phyloP scores from a whole-genome alignment of 2,888 invertebrate genomes.

The Choreutis nemorana region DNA sequence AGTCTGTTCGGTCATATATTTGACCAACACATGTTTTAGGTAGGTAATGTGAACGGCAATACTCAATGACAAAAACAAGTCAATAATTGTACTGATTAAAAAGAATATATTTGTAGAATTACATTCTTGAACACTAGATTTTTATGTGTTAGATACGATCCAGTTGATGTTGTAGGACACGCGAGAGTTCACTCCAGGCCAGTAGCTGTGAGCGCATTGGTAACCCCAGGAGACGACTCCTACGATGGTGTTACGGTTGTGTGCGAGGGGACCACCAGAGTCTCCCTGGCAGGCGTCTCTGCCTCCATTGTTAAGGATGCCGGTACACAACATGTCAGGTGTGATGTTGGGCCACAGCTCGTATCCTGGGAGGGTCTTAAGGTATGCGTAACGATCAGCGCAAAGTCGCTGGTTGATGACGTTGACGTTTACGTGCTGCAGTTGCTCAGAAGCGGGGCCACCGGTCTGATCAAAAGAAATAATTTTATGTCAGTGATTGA shows the following conservation, averaged over 20 bases:
- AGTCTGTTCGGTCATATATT: no score
- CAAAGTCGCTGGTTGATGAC: constrained; percentile 24
- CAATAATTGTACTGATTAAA: no score
- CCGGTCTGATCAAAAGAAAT: constrained; percentile 12
- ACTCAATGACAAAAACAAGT: no score
- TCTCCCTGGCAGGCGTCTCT: constrained; percentile 54
- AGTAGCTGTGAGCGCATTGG: constrained; percentile 42
- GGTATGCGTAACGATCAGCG: constrained; percentile 20
- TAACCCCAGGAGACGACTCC: constrained; percentile 58
- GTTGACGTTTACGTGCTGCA: constrained; percentile 24
- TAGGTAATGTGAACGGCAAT: no score
- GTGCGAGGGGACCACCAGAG: constrained; percentile 57
- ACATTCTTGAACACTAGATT: not conserved
- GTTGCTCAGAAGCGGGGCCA: constrained; percentile 17
- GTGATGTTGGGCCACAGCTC: constrained; percentile 21
- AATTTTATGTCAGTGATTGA: no score
- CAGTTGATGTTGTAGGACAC: constrained; percentile 32
- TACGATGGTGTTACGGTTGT: constrained; percentile 31
- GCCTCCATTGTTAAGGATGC: constrained; percentile 23
- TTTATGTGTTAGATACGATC: constrained; percentile 22
- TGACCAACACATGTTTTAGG: no score
- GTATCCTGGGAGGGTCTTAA: constrained; percentile 16
- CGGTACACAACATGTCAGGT: constrained; percentile 30
- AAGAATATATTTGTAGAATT: no score
- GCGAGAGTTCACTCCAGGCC: constrained; percentile 58